A percentile compares a stretch with the other conserved stretches of the same genome.
Evolutionary conservation across 2,888 invertebrate genomes (phyloP).

Genomic region (Cerastoderma edule): DNA sequence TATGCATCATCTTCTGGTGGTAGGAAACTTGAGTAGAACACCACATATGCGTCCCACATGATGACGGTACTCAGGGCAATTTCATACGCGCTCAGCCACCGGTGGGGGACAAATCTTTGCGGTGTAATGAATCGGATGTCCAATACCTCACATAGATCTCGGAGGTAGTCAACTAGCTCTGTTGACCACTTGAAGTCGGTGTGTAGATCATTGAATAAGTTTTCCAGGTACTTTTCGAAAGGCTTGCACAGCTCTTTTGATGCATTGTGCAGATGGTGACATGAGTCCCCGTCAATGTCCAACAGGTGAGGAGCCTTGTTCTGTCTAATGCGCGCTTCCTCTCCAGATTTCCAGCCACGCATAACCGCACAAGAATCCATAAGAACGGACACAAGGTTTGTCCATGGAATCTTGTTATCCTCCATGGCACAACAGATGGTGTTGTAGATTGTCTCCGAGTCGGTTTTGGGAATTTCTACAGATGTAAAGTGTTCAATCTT

Average conservation of each 20-base stretch:
- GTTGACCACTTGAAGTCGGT: constrained; percentile 59
- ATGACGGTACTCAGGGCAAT: constrained; percentile 24
- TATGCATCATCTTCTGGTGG: constrained; percentile 4
- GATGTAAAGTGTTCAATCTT: constrained; percentile 49
- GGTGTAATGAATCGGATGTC: constrained; percentile 51
- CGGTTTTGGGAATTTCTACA: constrained; percentile 36
- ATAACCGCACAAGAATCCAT: constrained; percentile 68
- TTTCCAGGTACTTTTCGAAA: constrained; percentile 56
- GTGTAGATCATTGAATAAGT: constrained; percentile 44
- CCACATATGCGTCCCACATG: constrained; percentile 30
- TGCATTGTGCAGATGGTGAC: constrained; percentile 69
- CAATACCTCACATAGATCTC: constrained; percentile 46
- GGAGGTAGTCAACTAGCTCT: constrained; percentile 42
- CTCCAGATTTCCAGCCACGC: constrained; percentile 58
- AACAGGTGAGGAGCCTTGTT: constrained; percentile 62
- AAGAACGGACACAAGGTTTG: constrained; percentile 55
- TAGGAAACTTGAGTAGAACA: constrained; percentile 32
- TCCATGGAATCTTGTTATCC: constrained; percentile 57
- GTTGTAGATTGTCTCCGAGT: constrained; percentile 37
- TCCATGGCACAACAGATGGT: constrained; percentile 44
- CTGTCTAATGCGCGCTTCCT: constrained; percentile 55
- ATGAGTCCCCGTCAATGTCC: constrained; percentile 68
- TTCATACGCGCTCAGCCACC: constrained; percentile 56
- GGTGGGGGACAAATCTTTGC: constrained; percentile 44
- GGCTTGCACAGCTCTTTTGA: constrained; percentile 58